Evolutionary conservation across 2,113 vertebrate species (phyloP), one percentile per base, ranked within the genome.

Genomic region (Megaceryle maxima): DNA sequence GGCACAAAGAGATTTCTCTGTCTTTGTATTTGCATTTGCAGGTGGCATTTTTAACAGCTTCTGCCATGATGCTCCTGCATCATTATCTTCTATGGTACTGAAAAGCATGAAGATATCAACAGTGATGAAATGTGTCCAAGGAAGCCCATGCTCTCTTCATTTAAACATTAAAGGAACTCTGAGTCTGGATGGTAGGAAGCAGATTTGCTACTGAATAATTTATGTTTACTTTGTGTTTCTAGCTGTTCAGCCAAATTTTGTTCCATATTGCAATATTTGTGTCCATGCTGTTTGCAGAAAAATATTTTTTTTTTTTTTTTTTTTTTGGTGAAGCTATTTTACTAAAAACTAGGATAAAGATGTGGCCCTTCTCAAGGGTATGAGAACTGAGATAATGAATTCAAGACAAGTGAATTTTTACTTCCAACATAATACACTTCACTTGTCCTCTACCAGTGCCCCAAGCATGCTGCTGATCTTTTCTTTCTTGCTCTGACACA

Each of bases 21-120:
- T 90, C 50, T 72, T 43, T 81, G 37, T 90, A 16, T 70, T 91
- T 75, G 44, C 53, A 96, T 82, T 92, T 89, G 26, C 95, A 98
- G 98, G 68, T 88, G 81, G 44, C 8, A 69, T 98, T 83, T 69
- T 96, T 53, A 97, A 74, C 75, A 94, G 84, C 79, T 97, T 96
- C 57, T 99, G 99, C 94, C 97, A 88, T 50, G 85, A 75, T 11
- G 73, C 91, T 6, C 76, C 97, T 2, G 20, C 59, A 5, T 93
- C 96, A 70, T 57, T 98, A 50, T 89, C 95, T 86, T 67, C 75
- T 25, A 20, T 92, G 31, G 60, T 97, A 28, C 95, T 99, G 94
- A 97, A 90, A 82, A 97, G 98, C 83, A 92, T 99, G 97, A 98
- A 95, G 59, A 94, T 99, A 28, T 98, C 98, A 62, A 98, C 99